Evolutionary conservation across 2,113 vertebrate species (phyloP), one percentile per base, ranked within the genome.

Genomic region (Heterotis niloticus): DNA sequence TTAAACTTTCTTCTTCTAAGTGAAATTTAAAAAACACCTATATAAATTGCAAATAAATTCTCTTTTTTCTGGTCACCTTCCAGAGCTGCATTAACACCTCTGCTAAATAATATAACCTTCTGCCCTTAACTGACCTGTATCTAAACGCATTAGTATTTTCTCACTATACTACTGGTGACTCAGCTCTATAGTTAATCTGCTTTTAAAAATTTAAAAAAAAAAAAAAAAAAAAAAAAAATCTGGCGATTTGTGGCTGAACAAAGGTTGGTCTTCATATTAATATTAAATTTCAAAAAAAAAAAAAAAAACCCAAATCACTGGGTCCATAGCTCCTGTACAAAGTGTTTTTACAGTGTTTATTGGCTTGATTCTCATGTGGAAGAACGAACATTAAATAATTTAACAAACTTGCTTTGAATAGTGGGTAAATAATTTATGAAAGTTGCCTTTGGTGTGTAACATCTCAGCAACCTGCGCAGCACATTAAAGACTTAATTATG

Each of bases 401-500:
- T 66, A 24, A 24, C 23, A 24, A 26, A 69, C 29, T 20, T 20
- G n/a, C 59, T 77, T 71, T 51, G 18, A 62, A 65, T 14, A 51
- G 28, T 74, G 64, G 14, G 65, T 34, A 64, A 78, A 71, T 17
- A 52, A 70, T 76, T 78, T 56, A 66, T 73, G 60, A 76, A 75
- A 70, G 65, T 62, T 51, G 76, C 79, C 66, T 76, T 54, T 16
- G 76, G 80, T 65, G n/a, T 73, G 80, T 52, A 44, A 28, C 24
- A 52, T 10, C 65, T 77, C 34, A 56, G 1, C 66, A 52, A 71
- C 73, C 57, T 66, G 29, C 54, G n/a, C 17, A 10, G n/a, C 44
- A 76, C 28, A 62, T 81, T 83, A 79, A 85, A 76, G 77, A 51
- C 67, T 74, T 80, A 73, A 84, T 81, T 84, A 80, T 10, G 20